Evolutionary conservation across 2,113 vertebrate genomes (phyloP).

Genomic region (Sander lucioperca): DNA sequence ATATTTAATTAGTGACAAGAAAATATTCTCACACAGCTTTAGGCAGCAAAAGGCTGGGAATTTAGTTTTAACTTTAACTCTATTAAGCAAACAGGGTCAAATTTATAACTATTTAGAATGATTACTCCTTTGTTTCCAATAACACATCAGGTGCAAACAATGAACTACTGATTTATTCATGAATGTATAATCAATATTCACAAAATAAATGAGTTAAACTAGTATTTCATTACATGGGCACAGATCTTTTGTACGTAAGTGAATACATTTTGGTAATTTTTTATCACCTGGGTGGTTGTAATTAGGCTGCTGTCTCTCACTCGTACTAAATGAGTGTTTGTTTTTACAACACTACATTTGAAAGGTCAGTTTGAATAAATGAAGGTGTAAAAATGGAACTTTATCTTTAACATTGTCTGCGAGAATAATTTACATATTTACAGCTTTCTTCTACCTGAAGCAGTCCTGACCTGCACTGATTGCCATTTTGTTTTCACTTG

Average conservation of each 20-base stretch:
- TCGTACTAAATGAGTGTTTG: constrained; percentile 22
- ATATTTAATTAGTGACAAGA: constrained; percentile 56
- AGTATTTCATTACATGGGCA: constrained; percentile 10
- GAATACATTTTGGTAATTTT: constrained; percentile 37
- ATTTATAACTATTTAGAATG: constrained; percentile 38
- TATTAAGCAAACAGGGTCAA: background rate
- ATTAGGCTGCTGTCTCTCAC: constrained; percentile 38
- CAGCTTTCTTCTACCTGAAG: background rate
- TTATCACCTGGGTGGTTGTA: constrained; percentile 37
- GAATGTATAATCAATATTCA: constrained; percentile 41
- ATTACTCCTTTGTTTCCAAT: constrained; percentile 37
- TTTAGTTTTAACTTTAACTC: constrained; percentile 5
- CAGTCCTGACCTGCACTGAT: too few species aligned
- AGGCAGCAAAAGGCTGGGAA: constrained; percentile 4
- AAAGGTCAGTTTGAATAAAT: constrained; percentile 25
- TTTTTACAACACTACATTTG: constrained; percentile 16
- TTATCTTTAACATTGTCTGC: constrained; percentile 3
- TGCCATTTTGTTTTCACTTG: background rate
- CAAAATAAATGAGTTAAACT: constrained; percentile 41
- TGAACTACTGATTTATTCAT: constrained; percentile 50
- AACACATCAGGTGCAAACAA: constrained; percentile 40
- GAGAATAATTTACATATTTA: background rate
- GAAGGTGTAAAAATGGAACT: background rate
- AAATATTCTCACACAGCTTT: constrained; percentile 26
- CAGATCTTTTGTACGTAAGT: constrained; percentile 23